Base-by-base conservation (phyloP, 2,888 invertebrate genomes). In the Pedicia rivosa region DNA sequence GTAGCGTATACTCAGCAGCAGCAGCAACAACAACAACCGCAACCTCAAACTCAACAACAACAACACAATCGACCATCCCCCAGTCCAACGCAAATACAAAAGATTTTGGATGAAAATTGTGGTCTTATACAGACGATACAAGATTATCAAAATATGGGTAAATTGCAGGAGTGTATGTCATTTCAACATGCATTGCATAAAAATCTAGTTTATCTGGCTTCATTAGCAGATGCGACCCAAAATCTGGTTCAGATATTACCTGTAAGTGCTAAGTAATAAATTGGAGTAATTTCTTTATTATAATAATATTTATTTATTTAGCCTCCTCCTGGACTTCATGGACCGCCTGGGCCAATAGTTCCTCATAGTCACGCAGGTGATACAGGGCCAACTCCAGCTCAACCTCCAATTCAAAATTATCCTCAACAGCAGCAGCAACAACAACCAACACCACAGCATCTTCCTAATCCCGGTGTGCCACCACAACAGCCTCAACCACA, bases 101-200 rank as follows among this genome's bases (percentile, higher is more conserved):
- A 94, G 73, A 81, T 97, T 75, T 68, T 97, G 42, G 95, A 97
- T 65, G 97, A 97, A 64, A 97, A 97, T 61, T 86, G 86, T 49
- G 90, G 92, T 57, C 69, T 97, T 30, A 95, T 97, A 51, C 90
- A 94, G 66, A 88, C 90, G 7, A 94, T 97, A 54, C 86, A 91
- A 59, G 95, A 97, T 49, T 94, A 81, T 63, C 95, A 97, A 64
- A 83, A 77, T 46, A 91, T 91, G 67, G 95, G 94, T 41, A 92
- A 92, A 59, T 68, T 80, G 14, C 78, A 84, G 62, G 94, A 95
- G 66, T 88, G 88, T 54, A 73, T 87, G 57, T 88, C 88, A 66
- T 90, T 88, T 59, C 94, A 95, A 57, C 87, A 92, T 61, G 75
- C 87, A 43, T 64, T 98, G 44, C 97, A 98, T 56, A 69, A 94